Percentiles rank a stretch among this genome's conserved stretches.
These are phyloP conservation scores for Caenorhabditis sp. DNA, from an alignment of 2,888 invertebrate species.

Conservation along the genomic window DNA sequence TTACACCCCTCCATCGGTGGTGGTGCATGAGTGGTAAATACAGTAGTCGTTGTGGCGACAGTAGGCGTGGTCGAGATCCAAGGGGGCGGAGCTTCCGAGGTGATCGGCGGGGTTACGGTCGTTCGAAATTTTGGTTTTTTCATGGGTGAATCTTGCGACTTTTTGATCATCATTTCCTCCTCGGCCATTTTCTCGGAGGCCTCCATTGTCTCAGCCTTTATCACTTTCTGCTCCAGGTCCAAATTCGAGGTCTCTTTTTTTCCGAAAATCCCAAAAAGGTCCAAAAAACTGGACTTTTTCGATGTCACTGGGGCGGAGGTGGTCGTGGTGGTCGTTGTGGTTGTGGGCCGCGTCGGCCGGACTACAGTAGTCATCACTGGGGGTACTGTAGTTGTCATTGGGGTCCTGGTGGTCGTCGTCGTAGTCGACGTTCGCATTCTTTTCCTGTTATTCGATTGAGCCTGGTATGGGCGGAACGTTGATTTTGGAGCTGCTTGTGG, in stretches of 20 bases:
- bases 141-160: not conserved
- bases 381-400: constrained; percentile 6
- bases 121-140: constrained; percentile 57
- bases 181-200: constrained; percentile 21
- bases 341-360: constrained; percentile 14
- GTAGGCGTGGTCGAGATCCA: constrained; percentile 68
- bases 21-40: constrained; percentile 68
- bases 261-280: constrained; percentile 56
- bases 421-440: constrained; percentile 44
- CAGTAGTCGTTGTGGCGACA: constrained; percentile 66
- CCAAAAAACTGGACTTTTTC: constrained; percentile 59
- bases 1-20: constrained; percentile 70
- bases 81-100: constrained; percentile 67
- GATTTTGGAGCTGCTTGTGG: not conserved
- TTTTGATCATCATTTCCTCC: constrained; percentile 55
- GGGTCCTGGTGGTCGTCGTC: not conserved
- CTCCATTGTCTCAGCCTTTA: constrained; percentile 7
- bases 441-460: constrained; percentile 29
- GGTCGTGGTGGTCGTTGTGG: constrained; percentile 21
- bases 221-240: constrained; percentile 16
- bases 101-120: constrained; percentile 51
- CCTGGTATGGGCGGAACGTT: constrained; percentile 12
- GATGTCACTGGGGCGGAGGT: constrained; percentile 30
- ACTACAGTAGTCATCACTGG: constrained; percentile 34
- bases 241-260: constrained; percentile 32